These are phyloP conservation scores for Leptarthrus brevirostris DNA, from an alignment of 2,888 invertebrate species.

Conservation along the genomic window DNA sequence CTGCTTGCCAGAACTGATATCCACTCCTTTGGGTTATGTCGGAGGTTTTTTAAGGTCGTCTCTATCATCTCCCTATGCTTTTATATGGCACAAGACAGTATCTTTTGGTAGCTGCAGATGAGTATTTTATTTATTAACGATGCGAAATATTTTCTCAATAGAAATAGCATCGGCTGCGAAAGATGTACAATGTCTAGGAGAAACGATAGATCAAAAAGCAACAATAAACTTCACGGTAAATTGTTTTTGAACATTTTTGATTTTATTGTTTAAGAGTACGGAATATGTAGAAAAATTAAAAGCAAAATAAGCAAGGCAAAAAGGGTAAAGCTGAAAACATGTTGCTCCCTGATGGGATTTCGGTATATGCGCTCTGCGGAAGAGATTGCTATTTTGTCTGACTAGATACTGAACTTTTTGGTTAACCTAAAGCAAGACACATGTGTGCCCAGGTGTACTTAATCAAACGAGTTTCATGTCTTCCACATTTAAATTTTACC, in stretches of 20 bases:
- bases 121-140: slow-evolving; percentile 47
- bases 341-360: slow-evolving; percentile 45
- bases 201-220: slow-evolving; percentile 47
- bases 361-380: too few species aligned
- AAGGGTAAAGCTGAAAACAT: slow-evolving; percentile 40
- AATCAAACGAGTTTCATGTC: too few species aligned
- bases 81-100: slow-evolving; percentile 1
- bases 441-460: too few species aligned
- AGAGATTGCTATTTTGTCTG: too few species aligned
- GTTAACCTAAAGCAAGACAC: too few species aligned
- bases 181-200: slow-evolving; percentile 11
- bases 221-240: slow-evolving; percentile 9
- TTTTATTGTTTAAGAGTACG: slow-evolving; percentile 28
- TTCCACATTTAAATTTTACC: too few species aligned
- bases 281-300: slow-evolving; percentile 19
- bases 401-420: too few species aligned
- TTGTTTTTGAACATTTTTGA: slow-evolving; percentile 39
- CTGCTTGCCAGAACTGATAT: slow-evolving; percentile 4
- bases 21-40: neutral
- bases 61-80: slow-evolving; percentile 29
- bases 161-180: slow-evolving; percentile 30
- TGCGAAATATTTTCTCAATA: slow-evolving; percentile 46
- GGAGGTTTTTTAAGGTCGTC: slow-evolving; percentile 17
- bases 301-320: slow-evolving; percentile 1
- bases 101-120: slow-evolving; percentile 43